Conservation (phyloP, 2,797 vertebrate species). For the Mycteria americana region DNA sequence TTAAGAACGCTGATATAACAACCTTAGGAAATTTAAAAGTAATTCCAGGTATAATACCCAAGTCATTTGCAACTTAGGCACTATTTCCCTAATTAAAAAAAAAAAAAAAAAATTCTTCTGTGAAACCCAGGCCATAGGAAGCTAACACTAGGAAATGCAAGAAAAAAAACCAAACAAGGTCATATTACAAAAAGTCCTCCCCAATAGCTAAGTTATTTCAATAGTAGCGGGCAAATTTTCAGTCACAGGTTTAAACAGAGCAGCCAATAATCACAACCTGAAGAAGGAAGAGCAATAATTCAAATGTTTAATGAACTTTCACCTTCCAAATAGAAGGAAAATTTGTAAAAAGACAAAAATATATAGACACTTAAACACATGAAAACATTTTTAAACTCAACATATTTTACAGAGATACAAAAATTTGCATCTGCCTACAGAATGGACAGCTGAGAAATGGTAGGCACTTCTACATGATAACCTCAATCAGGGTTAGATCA, state of each 20-base stretch:
- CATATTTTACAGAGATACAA: slow-evolving; percentile 26
- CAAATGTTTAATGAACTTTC: slow-evolving; percentile 39
- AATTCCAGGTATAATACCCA: no score
- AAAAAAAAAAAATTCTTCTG: neutral
- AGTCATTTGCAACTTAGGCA: neutral
- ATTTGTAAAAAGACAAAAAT: neutral
- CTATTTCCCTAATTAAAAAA: neutral
- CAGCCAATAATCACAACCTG: neutral
- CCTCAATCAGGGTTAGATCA: neutral
- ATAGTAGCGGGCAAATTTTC: neutral
- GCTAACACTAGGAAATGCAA: neutral
- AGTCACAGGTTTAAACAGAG: neutral
- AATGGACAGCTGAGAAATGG: neutral
- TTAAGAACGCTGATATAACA: neutral
- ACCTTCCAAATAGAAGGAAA: neutral
- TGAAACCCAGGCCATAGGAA: neutral
- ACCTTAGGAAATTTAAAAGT: neutral
- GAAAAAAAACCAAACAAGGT: neutral
- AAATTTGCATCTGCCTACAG: neutral
- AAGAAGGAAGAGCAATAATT: neutral
- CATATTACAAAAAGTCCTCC: neutral
- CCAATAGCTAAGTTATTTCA: neutral
- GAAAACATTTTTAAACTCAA: neutral
- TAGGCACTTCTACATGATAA: neutral
- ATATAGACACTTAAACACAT: neutral